These are phyloP conservation scores for Orchestia grillus DNA, from an alignment of 1,140 invertebrate species.

Conservation along the genomic window DNA sequence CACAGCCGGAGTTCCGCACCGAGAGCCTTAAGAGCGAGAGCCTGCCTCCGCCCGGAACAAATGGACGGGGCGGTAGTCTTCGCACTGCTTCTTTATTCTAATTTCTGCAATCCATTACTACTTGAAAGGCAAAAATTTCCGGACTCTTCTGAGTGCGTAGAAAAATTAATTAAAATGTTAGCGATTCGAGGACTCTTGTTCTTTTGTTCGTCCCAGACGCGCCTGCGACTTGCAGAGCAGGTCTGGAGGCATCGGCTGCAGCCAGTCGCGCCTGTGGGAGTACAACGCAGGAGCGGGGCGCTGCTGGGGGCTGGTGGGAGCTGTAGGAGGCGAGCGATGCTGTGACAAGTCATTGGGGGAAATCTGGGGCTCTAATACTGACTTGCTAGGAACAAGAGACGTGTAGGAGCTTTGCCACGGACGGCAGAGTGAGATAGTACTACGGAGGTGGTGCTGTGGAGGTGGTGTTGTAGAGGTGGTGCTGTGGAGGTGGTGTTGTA, in stretches of 20 bases:
- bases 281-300: too few relatives aligned
- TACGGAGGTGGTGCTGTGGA: too few relatives aligned
- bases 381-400: too few relatives aligned
- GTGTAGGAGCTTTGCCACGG: too few relatives aligned
- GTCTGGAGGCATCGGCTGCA: not conserved
- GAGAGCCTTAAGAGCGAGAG: not conserved
- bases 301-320: not conserved
- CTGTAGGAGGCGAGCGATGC: not conserved
- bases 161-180: constrained; percentile 53
- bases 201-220: not conserved
- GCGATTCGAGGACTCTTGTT: constrained; percentile 12
- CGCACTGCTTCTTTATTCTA: constrained; percentile 34
- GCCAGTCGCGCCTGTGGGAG: not conserved
- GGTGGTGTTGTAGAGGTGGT: too few relatives aligned
- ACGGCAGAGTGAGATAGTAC: too few relatives aligned
- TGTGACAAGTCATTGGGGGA: not conserved
- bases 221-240: not conserved
- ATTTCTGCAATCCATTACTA: constrained; percentile 53
- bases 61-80: constrained; percentile 30
- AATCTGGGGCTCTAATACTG: not conserved
- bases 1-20: not conserved
- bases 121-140: constrained; percentile 54
- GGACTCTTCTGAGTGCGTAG: constrained; percentile 8
- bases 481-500: too few relatives aligned
- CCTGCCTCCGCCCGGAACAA: not conserved